Evolutionary conservation across 2,888 invertebrate species (phyloP), one percentile per base, ranked within the genome.

Genomic region (Oligia fasciuncula): DNA sequence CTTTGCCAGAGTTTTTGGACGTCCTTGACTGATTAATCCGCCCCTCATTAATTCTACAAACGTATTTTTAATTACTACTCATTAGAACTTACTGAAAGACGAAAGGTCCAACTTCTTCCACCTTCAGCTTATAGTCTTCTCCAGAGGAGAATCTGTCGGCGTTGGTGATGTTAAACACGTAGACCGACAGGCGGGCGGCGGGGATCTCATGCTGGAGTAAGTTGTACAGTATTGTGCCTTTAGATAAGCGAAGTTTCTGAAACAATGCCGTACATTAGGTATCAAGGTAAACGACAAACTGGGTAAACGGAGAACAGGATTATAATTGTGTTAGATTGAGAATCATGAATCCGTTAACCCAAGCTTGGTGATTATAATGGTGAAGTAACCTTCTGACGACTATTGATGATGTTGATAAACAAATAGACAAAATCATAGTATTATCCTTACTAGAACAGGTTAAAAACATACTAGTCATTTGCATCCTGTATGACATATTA

Each of bases 131-230:
- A 74, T 95, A 92, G 80, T 97, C 98, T 63, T 95, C 93, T 0
- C 98, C 98, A 0, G 95, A 94, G 29, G 98, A 93, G 93, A 98
- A 98, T 60, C 97, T 97, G 5, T 97, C 97, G 6, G 97, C 94
- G 91, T 99, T 99, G n/a, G 98, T 98, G 71, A 98, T 97, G 91
- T 98, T 98, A 93, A 98, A 98, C 77, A 98, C 93, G 91, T 97
- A 98, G 0, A 98, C 94, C 54, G 97, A 97, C 4, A 98, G 91
- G 84, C 97, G 97, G 0, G 98, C 97, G 0, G 97, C 97, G 29
- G 98, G 95, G 0, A 98, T 97, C n/a, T 98, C 98, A 11, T 97
- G 95, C 71, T 95, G 92, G 97, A 98, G 97, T 19, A 98, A 83
- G 0, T 96, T 93, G 88, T 97, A 97, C 1, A 98, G 91, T n/a